A percentile compares a stretch with the other conserved stretches of the same genome.
Conservation (phyloP, 2,888 invertebrate species). For the Aelia acuminata region DNA sequence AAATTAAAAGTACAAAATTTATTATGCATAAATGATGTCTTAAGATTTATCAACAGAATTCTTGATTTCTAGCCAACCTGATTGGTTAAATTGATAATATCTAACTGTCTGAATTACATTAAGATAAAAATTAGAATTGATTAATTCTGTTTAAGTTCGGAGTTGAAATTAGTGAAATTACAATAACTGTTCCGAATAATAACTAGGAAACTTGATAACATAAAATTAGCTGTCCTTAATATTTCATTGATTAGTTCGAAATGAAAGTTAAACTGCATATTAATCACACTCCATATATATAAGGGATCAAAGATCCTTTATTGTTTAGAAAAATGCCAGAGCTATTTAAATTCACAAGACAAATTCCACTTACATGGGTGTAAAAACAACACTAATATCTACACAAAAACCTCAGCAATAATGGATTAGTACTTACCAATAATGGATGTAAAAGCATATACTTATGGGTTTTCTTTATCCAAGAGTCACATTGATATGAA, state of each 20-base stretch:
- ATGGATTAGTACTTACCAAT: slow-evolving; percentile 44
- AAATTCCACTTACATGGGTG: neutral
- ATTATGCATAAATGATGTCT: neutral
- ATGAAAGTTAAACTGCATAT: neutral
- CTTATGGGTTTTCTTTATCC: slow-evolving; percentile 37
- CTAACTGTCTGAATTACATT: neutral
- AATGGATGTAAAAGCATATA: slow-evolving; percentile 28
- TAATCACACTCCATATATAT: neutral
- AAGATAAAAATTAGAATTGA: neutral
- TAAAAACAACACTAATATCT: neutral
- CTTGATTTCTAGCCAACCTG: neutral
- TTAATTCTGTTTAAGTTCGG: neutral
- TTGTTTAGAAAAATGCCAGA: neutral
- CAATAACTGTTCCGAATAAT: neutral
- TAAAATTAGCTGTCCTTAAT: neutral
- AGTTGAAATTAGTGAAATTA: neutral
- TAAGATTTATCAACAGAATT: neutral
- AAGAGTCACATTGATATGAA: slow-evolving; percentile 52
- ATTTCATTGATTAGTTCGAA: neutral
- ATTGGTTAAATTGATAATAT: neutral
- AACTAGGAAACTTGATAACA: slow-evolving; percentile 11
- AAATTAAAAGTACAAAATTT: neutral
- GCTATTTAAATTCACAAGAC: neutral
- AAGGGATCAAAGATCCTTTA: neutral
- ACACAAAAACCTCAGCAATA: neutral